Evolutionary conservation across 2,113 vertebrate genomes (phyloP).

Genomic region (Phoxinus phoxinus): DNA sequence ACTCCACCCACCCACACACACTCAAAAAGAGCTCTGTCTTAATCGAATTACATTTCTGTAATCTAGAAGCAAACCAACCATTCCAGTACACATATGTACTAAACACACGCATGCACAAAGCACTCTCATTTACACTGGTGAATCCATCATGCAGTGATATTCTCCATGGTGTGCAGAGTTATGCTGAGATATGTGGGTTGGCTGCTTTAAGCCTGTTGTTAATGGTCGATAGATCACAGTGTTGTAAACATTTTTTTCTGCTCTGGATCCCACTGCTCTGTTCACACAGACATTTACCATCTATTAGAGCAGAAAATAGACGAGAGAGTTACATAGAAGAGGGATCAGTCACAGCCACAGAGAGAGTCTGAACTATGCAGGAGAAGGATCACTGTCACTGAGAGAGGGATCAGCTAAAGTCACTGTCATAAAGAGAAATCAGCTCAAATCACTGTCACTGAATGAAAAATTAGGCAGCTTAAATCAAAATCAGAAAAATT

Average conservation of each 20-base stretch:
- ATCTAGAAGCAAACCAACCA: conserved; percentile 11
- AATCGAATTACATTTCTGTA: not conserved
- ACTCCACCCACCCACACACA: conserved; percentile 5
- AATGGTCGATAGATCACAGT: conserved; percentile 42
- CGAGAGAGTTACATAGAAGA: conserved; percentile 22
- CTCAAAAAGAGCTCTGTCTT: not conserved
- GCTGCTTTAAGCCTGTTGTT: conserved; percentile 41
- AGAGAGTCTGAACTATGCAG: conserved; percentile 15
- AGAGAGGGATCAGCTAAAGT: not conserved
- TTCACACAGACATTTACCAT: conserved; percentile 34
- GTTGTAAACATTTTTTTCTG: conserved; percentile 44
- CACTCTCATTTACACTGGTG: conserved; percentile 34
- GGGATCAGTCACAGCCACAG: not conserved
- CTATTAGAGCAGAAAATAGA: conserved; percentile 20
- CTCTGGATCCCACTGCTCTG: conserved; percentile 30
- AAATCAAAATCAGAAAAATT: too few relatives aligned
- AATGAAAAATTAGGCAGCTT: not conserved
- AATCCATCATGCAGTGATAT: conserved; percentile 37
- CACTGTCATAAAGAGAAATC: not conserved
- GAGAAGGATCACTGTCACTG: not conserved
- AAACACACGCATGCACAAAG: not conserved
- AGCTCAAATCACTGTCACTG: not conserved
- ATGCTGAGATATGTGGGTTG: conserved; percentile 37
- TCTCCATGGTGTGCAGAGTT: conserved; percentile 42
- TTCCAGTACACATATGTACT: not conserved